A percentile compares a stretch with the other conserved stretches of the same genome.
Conservation (phyloP, 1,140 invertebrate genomes). For the Aphidius ervi region DNA sequence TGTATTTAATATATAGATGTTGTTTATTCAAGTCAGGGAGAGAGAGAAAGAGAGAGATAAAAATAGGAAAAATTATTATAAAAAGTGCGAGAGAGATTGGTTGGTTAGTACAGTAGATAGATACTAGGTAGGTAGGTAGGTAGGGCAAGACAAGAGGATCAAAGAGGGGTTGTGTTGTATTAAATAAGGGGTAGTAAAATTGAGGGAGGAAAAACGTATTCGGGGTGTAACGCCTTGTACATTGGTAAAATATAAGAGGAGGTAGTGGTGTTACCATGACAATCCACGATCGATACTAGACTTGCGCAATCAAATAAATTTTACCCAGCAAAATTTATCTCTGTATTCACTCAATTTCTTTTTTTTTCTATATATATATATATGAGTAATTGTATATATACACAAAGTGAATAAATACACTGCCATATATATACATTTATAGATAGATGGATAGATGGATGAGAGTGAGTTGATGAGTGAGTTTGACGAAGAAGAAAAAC, state of each 20-base stretch:
- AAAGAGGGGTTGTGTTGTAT: constrained; percentile 20
- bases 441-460: neutral
- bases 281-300: constrained; percentile 43
- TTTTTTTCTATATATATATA: neutral
- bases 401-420: neutral
- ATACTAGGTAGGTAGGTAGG: constrained; percentile 2
- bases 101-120: neutral
- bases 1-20: no score
- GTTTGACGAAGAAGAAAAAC: neutral
- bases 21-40: constrained; percentile 1
- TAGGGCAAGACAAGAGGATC: constrained; percentile 22
- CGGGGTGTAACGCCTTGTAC: no score
- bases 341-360: neutral
- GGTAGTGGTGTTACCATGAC: constrained; percentile 45
- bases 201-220: neutral
- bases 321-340: constrained; percentile 4
- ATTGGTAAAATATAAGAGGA: constrained; percentile 3
- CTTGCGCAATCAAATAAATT: constrained; percentile 34
- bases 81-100: neutral
- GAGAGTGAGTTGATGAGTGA: neutral
- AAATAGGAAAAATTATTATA: neutral
- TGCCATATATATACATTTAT: neutral
- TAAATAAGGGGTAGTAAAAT: constrained; percentile 11
- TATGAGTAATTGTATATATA: constrained; percentile 5
- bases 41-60: constrained; percentile 1